Evolutionary conservation across 2,113 vertebrate genomes (phyloP).

Genomic region (Rhizomys pruinosus): DNA sequence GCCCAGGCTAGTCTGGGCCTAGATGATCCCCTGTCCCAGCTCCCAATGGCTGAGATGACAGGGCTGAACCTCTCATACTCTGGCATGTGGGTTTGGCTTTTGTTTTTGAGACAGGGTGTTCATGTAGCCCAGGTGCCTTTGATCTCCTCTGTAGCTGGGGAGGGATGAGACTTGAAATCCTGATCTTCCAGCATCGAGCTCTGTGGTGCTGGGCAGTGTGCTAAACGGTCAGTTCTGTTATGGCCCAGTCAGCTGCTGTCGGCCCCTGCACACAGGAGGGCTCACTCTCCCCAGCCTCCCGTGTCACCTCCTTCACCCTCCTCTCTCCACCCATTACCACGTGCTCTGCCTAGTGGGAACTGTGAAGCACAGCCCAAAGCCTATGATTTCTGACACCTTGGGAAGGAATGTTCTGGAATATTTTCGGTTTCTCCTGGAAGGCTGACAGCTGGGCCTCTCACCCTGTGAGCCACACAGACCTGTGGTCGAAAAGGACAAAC

Average conservation of each 20-base stretch:
- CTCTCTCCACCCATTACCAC: no score
- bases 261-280: background rate
- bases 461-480: background rate
- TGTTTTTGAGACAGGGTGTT: no score
- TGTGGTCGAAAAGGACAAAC: background rate
- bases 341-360: background rate
- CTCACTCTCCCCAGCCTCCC: background rate
- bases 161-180: no score
- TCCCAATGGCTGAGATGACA: no score
- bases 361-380: background rate
- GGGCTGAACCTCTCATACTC: no score
- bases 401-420: conserved; percentile 46
- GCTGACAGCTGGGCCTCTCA: background rate
- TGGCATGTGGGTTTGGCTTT: no score
- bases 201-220: no score
- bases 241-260: background rate
- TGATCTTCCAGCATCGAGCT: no score
- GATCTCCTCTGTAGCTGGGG: no score
- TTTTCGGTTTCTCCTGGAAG: conserved; percentile 56
- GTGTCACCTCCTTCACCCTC: accelerated
- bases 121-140: no score
- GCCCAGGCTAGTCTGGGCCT: no score
- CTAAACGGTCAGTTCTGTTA: no score
- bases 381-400: background rate
- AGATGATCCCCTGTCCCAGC: background rate